A percentile compares a stretch with the other conserved stretches of the same genome.
phyloP scores from a whole-genome alignment of 2,113 vertebrate species.

The Dasyprocta punctata region DNA sequence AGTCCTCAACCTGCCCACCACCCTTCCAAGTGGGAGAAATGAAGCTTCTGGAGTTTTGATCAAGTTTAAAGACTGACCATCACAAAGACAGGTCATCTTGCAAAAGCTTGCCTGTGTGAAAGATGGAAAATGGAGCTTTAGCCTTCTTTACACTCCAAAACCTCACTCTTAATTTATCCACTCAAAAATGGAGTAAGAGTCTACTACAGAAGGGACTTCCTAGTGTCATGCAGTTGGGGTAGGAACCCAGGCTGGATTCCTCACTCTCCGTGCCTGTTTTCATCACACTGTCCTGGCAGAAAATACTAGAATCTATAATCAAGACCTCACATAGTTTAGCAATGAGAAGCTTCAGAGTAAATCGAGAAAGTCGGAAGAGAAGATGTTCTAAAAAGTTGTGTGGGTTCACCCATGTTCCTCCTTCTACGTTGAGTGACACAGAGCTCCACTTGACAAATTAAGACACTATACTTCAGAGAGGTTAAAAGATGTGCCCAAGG shows the following conservation, averaged over 20 bases:
- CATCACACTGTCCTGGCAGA: fast-evolving
- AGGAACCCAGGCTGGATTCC: not conserved
- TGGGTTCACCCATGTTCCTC: not conserved
- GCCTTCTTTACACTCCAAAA: not conserved
- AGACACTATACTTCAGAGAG: not conserved
- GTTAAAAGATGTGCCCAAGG: not conserved
- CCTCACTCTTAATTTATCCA: not conserved
- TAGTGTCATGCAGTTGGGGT: not conserved
- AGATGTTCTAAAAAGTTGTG: not conserved
- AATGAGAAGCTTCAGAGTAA: not conserved
- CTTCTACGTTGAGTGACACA: not conserved
- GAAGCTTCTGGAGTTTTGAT: not conserved
- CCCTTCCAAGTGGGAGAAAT: constrained; percentile 6
- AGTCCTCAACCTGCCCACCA: not conserved
- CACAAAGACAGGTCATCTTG: not conserved
- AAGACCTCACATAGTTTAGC: not conserved
- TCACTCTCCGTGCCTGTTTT: not conserved
- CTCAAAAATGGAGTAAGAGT: not conserved
- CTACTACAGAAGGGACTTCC: not conserved
- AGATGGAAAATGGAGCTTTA: not conserved
- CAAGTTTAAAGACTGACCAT: not conserved
- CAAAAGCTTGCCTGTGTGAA: not conserved
- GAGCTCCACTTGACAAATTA: not conserved
- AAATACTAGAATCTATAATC: not conserved
- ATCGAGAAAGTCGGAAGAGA: not conserved